Percentiles rank a stretch among this genome's conserved stretches.
phyloP scores from a whole-genome alignment of 2,888 invertebrate species.

The Siphlonurus alternatus region DNA sequence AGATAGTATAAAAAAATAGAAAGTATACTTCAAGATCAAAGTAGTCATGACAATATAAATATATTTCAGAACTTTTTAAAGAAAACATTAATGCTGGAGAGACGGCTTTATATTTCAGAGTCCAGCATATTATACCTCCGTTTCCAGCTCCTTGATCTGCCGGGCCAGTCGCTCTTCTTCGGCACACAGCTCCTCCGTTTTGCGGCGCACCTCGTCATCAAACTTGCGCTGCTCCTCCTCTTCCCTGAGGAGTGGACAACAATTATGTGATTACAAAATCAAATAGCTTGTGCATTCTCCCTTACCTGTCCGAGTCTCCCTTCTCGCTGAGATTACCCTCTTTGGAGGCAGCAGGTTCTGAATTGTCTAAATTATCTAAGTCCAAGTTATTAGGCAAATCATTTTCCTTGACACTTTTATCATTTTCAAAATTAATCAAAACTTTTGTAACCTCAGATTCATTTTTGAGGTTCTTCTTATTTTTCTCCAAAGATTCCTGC shows the following conservation, averaged over 20 bases:
- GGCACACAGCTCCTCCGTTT: constrained; percentile 25
- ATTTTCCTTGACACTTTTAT: background rate
- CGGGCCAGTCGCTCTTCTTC: constrained; percentile 40
- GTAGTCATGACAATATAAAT: too few relatives aligned
- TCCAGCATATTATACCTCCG: constrained; percentile 13
- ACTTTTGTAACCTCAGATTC: background rate
- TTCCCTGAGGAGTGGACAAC: background rate
- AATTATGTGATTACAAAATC: too few relatives aligned
- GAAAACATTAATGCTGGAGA: too few relatives aligned
- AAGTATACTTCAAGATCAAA: too few relatives aligned
- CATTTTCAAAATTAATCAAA: background rate
- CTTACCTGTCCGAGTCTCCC: background rate
- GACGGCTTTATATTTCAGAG: too few relatives aligned
- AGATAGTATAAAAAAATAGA: too few relatives aligned
- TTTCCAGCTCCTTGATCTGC: constrained; percentile 37
- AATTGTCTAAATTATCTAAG: background rate
- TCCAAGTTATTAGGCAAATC: background rate
- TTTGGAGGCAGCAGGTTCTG: background rate
- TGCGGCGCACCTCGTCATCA: constrained; percentile 38
- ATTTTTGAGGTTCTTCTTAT: constrained; percentile 27
- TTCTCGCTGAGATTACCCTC: background rate
- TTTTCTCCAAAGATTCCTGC: constrained; percentile 35
- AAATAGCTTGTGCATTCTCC: too few relatives aligned
- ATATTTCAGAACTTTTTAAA: too few relatives aligned
- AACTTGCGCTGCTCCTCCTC: constrained; percentile 19